A percentile compares a stretch with the other conserved stretches of the same genome.
Evolutionary conservation across 2,888 invertebrate genomes (phyloP).

Genomic region (Eristalinus sepulchralis): DNA sequence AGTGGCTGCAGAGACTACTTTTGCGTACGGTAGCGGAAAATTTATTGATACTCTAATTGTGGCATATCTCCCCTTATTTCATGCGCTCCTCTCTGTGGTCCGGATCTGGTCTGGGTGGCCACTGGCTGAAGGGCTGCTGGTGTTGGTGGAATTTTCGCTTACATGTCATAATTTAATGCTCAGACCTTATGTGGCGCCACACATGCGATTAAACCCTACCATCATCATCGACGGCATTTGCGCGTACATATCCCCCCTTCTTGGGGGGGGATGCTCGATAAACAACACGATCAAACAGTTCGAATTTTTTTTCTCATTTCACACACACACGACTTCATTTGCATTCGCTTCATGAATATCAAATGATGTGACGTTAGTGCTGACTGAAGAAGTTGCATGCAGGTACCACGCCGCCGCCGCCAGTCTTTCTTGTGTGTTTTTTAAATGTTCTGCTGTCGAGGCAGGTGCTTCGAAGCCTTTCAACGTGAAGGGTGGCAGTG

Average conservation of each 20-base stretch:
- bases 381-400: slow-evolving; percentile 35
- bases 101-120: slow-evolving; percentile 34
- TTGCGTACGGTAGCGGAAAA: slow-evolving; percentile 70
- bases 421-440: slow-evolving; percentile 4
- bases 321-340: slow-evolving; percentile 25
- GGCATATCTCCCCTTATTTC: slow-evolving; percentile 67
- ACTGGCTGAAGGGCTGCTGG: neutral
- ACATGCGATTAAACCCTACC: slow-evolving; percentile 77
- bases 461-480: neutral
- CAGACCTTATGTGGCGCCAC: slow-evolving; percentile 75
- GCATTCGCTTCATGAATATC: slow-evolving; percentile 69
- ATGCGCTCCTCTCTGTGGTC: slow-evolving; percentile 51
- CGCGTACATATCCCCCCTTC: slow-evolving; percentile 26
- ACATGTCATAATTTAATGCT: slow-evolving; percentile 71
- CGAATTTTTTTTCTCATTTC: slow-evolving; percentile 11
- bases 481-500: neutral
- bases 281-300: slow-evolving; percentile 55
- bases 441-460: too few relatives aligned
- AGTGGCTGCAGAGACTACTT: slow-evolving; percentile 45
- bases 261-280: slow-evolving; percentile 47
- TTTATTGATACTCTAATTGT: slow-evolving; percentile 72
- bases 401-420: neutral
- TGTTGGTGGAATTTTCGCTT: slow-evolving; percentile 65
- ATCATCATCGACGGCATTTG: slow-evolving; percentile 19
- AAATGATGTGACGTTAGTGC: slow-evolving; percentile 59